phyloP scores from a whole-genome alignment of 2,888 invertebrate species.

The Andrena bicolor region DNA sequence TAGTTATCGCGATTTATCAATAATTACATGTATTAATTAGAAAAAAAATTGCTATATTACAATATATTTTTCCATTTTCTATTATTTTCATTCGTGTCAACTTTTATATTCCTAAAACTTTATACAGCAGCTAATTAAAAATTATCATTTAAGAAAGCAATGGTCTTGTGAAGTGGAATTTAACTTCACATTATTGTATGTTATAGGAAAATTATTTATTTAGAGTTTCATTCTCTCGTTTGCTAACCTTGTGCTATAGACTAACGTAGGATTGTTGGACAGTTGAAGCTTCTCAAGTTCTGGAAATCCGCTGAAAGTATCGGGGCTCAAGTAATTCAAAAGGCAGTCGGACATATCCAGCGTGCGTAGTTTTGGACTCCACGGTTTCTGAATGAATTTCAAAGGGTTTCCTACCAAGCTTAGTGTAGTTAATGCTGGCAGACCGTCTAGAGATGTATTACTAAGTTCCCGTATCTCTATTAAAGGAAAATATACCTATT shows the following conservation, averaged over 20 bases:
- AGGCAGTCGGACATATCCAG: conserved; percentile 81
- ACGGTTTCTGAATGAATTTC: conserved; percentile 75
- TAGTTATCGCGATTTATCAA: no score
- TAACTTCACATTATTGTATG: no score
- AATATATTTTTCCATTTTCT: not conserved
- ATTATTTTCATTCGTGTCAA: not conserved
- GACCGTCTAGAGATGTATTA: conserved; percentile 88
- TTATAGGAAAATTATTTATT: not conserved
- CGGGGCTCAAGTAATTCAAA: conserved; percentile 77
- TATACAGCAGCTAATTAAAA: not conserved
- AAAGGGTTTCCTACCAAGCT: conserved; percentile 89
- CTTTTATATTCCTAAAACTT: not conserved
- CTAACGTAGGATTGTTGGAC: conserved; percentile 79
- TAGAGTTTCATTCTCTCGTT: not conserved
- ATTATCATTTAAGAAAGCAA: no score
- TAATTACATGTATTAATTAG: no score
- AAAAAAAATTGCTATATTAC: not conserved
- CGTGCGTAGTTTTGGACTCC: conserved; percentile 75
- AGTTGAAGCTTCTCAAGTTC: conserved; percentile 79
- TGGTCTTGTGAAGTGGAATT: no score
- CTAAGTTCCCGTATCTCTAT: conserved; percentile 87
- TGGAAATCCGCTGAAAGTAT: conserved; percentile 77
- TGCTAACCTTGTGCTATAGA: conserved; percentile 79
- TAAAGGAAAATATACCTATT: conserved; percentile 5
- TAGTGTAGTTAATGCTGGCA: conserved; percentile 89